These are phyloP conservation scores for Rhineura floridana DNA, from an alignment of 2,113 vertebrate species.

Conservation along the genomic window DNA sequence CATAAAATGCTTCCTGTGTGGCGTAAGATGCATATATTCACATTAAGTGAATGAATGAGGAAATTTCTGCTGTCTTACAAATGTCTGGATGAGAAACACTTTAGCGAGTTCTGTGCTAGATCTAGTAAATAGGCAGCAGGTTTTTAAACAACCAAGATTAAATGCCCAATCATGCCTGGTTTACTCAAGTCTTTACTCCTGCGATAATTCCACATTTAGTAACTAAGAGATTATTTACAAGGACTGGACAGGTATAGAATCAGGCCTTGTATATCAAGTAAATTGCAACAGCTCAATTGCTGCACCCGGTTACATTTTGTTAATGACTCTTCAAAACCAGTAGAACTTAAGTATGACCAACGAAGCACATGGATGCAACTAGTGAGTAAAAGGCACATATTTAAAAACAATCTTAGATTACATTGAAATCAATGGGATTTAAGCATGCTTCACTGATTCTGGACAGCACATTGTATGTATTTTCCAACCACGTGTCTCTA, in stretches of 20 bases:
- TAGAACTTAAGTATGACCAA: not conserved
- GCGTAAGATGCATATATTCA: constrained; percentile 10
- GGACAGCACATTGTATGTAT: not conserved
- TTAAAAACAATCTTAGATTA: not conserved
- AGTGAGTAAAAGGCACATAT: not conserved
- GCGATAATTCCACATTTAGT: not conserved
- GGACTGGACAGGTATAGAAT: not conserved
- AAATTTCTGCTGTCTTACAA: constrained; percentile 2
- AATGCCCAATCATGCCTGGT: not conserved
- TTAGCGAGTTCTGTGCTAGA: not conserved
- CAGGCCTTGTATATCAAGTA: not conserved
- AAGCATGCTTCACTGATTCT: not conserved
- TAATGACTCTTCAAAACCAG: not conserved
- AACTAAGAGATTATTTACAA: constrained; percentile 1
- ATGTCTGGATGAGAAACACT: constrained; percentile 20
- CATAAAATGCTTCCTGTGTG: constrained; percentile 23
- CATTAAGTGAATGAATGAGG: constrained; percentile 16
- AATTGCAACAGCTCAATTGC: not conserved
- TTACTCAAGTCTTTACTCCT: not conserved
- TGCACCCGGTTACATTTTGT: not conserved
- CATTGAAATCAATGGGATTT: not conserved
- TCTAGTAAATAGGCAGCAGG: constrained; percentile 4
- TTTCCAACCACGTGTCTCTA: not conserved
- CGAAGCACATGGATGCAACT: not conserved
- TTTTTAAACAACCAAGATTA: constrained; percentile 15